Evolutionary conservation across 2,113 vertebrate genomes (phyloP), one percentile per base, ranked within the genome.

Genomic region (Thryonomys swinderianus): DNA sequence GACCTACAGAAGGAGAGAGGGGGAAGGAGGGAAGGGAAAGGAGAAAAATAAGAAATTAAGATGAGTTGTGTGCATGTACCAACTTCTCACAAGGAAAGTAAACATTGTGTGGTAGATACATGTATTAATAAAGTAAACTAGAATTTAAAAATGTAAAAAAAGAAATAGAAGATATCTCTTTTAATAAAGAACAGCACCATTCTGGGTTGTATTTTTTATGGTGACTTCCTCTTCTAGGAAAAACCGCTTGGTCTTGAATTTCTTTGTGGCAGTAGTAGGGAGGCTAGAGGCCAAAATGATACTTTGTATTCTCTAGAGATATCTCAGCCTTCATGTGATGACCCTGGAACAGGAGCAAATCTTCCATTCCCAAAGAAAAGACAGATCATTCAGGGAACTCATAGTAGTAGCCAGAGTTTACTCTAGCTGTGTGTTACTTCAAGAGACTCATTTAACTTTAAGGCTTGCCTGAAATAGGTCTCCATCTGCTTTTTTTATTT

Each of bases 401-500:
- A 42, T 10, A 67, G 59, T 48, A 93, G 69, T 40, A 40, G 66
- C 27, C 61, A 84, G 83, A 71, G 18, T 20, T 91, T 73, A 53
- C 53, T 45, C 45, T 57, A 78, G 92, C 81, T 71, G 2, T 30
- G 11, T 51, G 59, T 88, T 81, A 84, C 30, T 91, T 95, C 53
- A 69, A 87, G 53, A 88, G 32, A 25, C 25, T 79, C 30, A 34
- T 25, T 27, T 69, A 69, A 83, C 81, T 20, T 76, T 55, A 90
- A 88, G 51, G 20, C 73, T 95, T 64, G n/a, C 92, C 80, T 86
- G 34, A 96, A 95, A 93, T 53, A 91, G 84, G 61, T 85, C 64
- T 95, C 90, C 48, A 85, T 80, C 40, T 90, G 83, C 37, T 62
- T 67, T 95, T 37, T 94, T 88, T 53, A 57, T 69, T 95, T 92